Conservation (phyloP, 2,888 invertebrate genomes). For the Clunio marinus region DNA sequence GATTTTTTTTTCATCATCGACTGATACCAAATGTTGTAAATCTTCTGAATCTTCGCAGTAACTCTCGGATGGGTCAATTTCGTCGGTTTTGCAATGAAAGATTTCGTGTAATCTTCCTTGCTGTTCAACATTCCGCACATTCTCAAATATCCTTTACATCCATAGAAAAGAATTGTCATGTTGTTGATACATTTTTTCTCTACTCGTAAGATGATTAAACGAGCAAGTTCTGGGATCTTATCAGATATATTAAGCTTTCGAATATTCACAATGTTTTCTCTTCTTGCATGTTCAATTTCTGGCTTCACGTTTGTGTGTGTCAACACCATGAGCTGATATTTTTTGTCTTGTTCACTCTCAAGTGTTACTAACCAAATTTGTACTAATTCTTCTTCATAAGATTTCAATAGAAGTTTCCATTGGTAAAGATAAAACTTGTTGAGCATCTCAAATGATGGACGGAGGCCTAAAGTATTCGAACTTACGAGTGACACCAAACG, state of each 20-base stretch:
- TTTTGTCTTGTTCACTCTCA: background rate
- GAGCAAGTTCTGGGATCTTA: slow-evolving; percentile 3
- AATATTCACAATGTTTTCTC: slow-evolving; percentile 14
- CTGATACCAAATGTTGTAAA: slow-evolving; percentile 27
- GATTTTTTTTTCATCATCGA: no score
- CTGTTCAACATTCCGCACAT: slow-evolving; percentile 47
- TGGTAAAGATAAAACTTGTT: slow-evolving; percentile 30
- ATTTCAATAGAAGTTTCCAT: slow-evolving; percentile 8
- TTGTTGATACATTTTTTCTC: slow-evolving; percentile 42
- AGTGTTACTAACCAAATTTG: slow-evolving; percentile 23
- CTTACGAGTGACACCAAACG: background rate
- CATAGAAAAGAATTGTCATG: slow-evolving; percentile 45
- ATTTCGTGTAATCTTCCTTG: slow-evolving; percentile 43
- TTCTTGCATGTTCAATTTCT: slow-evolving; percentile 5
- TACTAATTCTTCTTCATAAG: slow-evolving; percentile 23
- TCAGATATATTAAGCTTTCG: background rate
- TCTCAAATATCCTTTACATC: slow-evolving; percentile 41
- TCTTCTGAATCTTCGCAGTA: slow-evolving; percentile 48
- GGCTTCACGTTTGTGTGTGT: background rate
- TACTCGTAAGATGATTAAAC: slow-evolving; percentile 42
- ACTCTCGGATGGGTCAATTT: slow-evolving; percentile 49
- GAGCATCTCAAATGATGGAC: background rate
- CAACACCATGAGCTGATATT: background rate
- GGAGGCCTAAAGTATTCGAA: background rate
- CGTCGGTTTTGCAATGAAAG: slow-evolving; percentile 48